phyloP scores from a whole-genome alignment of 2,888 invertebrate genomes.

The Coenonympha arcania region DNA sequence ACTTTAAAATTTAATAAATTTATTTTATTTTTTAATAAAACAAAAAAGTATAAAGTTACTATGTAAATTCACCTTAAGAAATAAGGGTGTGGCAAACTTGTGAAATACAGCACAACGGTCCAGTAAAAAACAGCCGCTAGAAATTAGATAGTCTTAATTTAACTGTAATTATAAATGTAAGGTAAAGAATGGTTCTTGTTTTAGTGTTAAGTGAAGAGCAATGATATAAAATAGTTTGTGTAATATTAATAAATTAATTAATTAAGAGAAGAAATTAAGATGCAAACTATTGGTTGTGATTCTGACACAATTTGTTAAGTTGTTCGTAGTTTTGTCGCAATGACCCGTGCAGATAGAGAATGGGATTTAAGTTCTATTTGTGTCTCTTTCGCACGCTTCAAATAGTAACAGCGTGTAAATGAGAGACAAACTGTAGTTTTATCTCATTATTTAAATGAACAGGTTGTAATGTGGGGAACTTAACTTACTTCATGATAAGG shows the following conservation, averaged over 20 bases:
- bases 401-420: too few relatives aligned
- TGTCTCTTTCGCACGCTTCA: too few relatives aligned
- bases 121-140: conserved; percentile 69
- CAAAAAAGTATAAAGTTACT: not conserved
- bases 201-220: conserved; percentile 71
- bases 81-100: conserved; percentile 42
- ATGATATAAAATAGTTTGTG: conserved; percentile 74
- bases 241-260: conserved; percentile 55
- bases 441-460: too few relatives aligned
- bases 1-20: too few relatives aligned
- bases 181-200: conserved; percentile 74
- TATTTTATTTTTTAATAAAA: too few relatives aligned
- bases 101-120: conserved; percentile 58
- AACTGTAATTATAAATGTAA: conserved; percentile 68
- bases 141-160: conserved; percentile 71
- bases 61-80: conserved; percentile 14
- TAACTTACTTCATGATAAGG: conserved; percentile 62
- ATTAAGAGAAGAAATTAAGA: conserved; percentile 70
- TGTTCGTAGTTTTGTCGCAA: conserved; percentile 65
- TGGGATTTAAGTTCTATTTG: too few relatives aligned
- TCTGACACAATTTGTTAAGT: conserved; percentile 74
- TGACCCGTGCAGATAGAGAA: too few relatives aligned
- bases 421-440: too few relatives aligned
- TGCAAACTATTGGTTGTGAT: conserved; percentile 75
- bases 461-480: conserved; percentile 54